Percentiles rank a stretch among this genome's conserved stretches.
These are phyloP conservation scores for Cryptoblepharus egeriae DNA, from an alignment of 2,797 vertebrate species.

Conservation along the genomic window DNA sequence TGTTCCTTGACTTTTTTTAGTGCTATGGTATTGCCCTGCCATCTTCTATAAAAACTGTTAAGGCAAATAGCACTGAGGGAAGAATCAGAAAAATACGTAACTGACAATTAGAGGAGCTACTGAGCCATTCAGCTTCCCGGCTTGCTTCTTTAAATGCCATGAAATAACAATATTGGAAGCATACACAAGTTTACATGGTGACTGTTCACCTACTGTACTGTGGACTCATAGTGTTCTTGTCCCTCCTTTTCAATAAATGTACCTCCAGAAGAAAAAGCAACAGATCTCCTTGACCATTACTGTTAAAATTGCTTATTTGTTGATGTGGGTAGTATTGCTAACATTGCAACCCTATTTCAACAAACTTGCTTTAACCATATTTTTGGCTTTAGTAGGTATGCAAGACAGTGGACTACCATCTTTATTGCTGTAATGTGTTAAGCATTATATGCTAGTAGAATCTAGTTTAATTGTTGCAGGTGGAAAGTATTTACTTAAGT, in stretches of 20 bases:
- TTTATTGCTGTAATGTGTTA: conserved; percentile 85
- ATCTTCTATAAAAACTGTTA: conserved; percentile 42
- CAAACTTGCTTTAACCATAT: conserved; percentile 81
- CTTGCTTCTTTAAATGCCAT: conserved; percentile 75
- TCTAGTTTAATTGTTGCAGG: conserved; percentile 86
- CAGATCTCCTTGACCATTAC: conserved; percentile 77
- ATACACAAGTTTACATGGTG: conserved; percentile 79
- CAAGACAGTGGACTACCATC: conserved; percentile 87
- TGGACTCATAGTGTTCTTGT: conserved; percentile 75
- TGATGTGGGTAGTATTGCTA: conserved; percentile 78
- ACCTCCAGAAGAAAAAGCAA: conserved; percentile 77
- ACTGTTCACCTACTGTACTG: conserved; percentile 79
- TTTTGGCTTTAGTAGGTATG: conserved; percentile 83
- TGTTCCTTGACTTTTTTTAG: conserved; percentile 32
- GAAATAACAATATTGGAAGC: conserved; percentile 64
- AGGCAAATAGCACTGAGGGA: conserved; percentile 68
- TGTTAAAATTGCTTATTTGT: conserved; percentile 77
- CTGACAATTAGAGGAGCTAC: conserved; percentile 65
- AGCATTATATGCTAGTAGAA: conserved; percentile 89
- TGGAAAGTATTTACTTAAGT: conserved; percentile 85
- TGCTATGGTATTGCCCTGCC: conserved; percentile 62
- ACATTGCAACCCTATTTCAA: conserved; percentile 82
- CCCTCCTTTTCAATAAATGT: conserved; percentile 72
- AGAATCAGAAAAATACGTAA: conserved; percentile 48
- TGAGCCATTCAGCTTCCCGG: conserved; percentile 83